Evolutionary conservation across 2,888 invertebrate species (phyloP), one percentile per base, ranked within the genome.

Genomic region (Amphipyra tragopoginis): DNA sequence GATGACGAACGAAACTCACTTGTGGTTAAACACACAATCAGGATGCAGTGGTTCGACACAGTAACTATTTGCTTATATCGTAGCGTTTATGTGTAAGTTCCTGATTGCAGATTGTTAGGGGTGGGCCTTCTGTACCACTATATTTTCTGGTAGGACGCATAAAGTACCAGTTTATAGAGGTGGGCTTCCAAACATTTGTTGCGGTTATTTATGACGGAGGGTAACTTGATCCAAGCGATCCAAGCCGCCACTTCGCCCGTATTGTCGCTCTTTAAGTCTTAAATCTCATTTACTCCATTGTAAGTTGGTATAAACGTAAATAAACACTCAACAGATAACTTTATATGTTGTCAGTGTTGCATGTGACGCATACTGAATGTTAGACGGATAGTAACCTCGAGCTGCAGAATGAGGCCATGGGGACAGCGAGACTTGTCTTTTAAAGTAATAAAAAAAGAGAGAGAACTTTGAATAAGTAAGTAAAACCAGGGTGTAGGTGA

Each of bases 141-240:
- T 10, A 0, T 5, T 8, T 11, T 8, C 38, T 7, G 34, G 26
- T 8, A 10, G 10, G 13, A 11, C 11, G 14, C 9, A 21, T 33
- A 21, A 38, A 43, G 38, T 40, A 62, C 13, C 53, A 48, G 53
- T 53, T 48, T 53, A 63, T 33, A 26, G 33, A 63, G 54, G 63
- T 36, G 52, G 52, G 48, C 38, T 45, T 45, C 47, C 11, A 33
- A 54, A 63, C 47, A 64, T 63, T 63, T 63, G 53, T 64, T 38
- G 42, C 64, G 43, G 44, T 43, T 63, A 54, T 62, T 62, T 62
- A 62, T 44, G 52, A 47, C 36, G 39, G 15, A 36, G 51, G 51
- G 63, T 2, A 34, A 47, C 45, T 47, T 52, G 51, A 51, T 62
- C 44, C 36, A 33, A 26, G 39, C 38, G 44, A 61, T 51, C 44